Base-by-base conservation (phyloP, 2,888 invertebrate species). In the Rotaria magnacalcarata region DNA sequence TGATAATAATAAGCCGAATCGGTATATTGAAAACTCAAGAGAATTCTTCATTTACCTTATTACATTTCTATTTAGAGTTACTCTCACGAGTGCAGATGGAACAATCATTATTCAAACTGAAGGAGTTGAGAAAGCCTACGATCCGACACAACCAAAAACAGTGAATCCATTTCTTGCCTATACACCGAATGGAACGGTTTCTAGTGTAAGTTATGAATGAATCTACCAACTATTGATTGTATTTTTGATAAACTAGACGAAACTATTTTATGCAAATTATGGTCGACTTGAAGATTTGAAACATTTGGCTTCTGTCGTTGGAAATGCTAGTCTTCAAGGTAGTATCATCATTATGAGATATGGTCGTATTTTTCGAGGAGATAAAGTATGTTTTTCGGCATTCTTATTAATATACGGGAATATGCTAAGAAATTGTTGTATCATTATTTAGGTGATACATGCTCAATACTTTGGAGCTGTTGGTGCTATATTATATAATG, bases 401-500 rank as follows among this genome's bases (percentile, higher is more conserved):
- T 34, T 34, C 34, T 34, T 34, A 34, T 34, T 34, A 34, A 2
- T 34, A 34, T 34, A 34, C 34, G 34, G 34, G 34, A 34, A 34
- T 67, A 75, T 21, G 11, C 58, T 34, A 4, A 21, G 16, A 54
- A 27, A 43, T 24, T 41, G 10, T 27, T 27, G 8, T 16, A 52
- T 14, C 16, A 16, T 14, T 52, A 11, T 10, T 7, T n/a, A 80
- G 80, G n/a, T 89, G 24, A 87, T 88, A 34, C 87, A 89, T n/a
- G 91, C 91, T 3, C 88, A 89, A 85, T 67, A 87, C 27, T 88
- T 88, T 52, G 91, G 91, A 10, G 91, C 91, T 7, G 87, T 89
- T 8, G 93, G 92, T 4, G 89, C 92, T 34, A 89, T 92, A 41
- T 87, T 92, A 16, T 92, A 89, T 88, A 89, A 90, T 8, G 92